phyloP scores from a whole-genome alignment of 2,113 vertebrate genomes.

The Sprattus sprattus region DNA sequence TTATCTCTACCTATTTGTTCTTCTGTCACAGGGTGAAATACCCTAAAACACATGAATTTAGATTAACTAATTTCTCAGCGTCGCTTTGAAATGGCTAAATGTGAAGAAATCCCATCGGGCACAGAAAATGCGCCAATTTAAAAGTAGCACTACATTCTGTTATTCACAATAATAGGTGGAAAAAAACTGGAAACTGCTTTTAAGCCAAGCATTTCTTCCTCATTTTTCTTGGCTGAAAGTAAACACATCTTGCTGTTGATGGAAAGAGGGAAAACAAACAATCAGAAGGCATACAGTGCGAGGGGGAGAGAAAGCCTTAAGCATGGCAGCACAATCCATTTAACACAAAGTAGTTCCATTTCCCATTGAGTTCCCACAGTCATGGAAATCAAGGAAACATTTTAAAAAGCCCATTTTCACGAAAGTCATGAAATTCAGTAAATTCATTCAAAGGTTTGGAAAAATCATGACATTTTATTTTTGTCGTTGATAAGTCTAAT shows the following conservation, averaged over 20 bases:
- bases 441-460: too few relatives aligned
- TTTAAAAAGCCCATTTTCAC: too few relatives aligned
- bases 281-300: not conserved
- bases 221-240: not conserved
- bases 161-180: not conserved
- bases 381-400: too few relatives aligned
- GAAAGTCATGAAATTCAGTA: too few relatives aligned
- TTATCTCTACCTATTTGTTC: not conserved
- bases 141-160: not conserved
- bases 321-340: not conserved
- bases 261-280: not conserved
- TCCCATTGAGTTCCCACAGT: not conserved
- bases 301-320: not conserved
- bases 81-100: not conserved
- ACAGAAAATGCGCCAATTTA: not conserved
- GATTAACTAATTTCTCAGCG: not conserved
- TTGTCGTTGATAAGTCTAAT: too few relatives aligned
- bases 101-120: not conserved
- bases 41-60: not conserved
- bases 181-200: not conserved
- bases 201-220: too few relatives aligned
- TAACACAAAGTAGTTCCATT: not conserved
- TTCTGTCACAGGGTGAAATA: conserved; percentile 3
- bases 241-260: not conserved
- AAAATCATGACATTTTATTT: too few relatives aligned